These are phyloP conservation scores for Micoletzkya japonica DNA, from an alignment of 2,888 invertebrate species.

Conservation along the genomic window DNA sequence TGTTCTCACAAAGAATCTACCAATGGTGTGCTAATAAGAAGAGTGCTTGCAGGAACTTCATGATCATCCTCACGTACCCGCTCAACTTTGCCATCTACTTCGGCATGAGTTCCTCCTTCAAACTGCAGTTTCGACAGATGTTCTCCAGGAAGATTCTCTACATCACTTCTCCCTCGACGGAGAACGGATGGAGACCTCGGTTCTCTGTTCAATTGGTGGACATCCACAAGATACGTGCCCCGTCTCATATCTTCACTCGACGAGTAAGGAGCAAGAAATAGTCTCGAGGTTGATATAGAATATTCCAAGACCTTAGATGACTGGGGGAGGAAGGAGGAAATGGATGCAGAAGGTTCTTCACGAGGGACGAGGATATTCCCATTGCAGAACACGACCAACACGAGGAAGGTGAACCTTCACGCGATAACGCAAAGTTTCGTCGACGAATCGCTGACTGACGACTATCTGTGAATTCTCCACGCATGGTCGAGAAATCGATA, in stretches of 20 bases:
- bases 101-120: constrained; percentile 88
- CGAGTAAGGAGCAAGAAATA: neutral
- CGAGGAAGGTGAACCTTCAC: neutral
- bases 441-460: neutral
- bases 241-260: constrained; percentile 8
- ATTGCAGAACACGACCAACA: neutral
- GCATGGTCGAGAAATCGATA: too few species aligned
- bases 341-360: too few species aligned
- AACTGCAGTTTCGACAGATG: constrained; percentile 63
- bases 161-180: constrained; percentile 9
- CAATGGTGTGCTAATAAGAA: too few species aligned
- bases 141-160: constrained; percentile 26
- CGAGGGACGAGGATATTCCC: neutral
- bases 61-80: constrained; percentile 85
- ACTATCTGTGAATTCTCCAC: neutral
- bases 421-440: neutral
- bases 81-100: constrained; percentile 89
- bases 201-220: constrained; percentile 37
- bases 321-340: too few species aligned
- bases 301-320: too few species aligned
- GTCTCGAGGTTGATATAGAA: neutral
- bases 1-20: too few species aligned
- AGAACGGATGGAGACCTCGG: constrained; percentile 16
- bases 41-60: constrained; percentile 78
- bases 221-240: constrained; percentile 32